Conservation (phyloP, 2,797 vertebrate genomes). For the Catharus ustulatus region DNA sequence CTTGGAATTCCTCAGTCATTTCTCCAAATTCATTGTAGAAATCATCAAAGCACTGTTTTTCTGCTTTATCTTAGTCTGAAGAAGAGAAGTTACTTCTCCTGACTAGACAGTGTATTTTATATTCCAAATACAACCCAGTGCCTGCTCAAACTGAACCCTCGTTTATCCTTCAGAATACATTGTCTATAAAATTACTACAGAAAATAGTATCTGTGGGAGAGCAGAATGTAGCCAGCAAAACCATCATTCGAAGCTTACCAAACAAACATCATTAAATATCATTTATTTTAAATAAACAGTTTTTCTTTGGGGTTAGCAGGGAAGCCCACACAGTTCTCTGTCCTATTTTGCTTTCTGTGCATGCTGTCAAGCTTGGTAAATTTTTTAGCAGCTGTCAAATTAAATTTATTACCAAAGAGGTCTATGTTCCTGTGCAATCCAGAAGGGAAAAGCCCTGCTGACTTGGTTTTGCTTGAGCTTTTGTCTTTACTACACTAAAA, state of each 20-base stretch:
- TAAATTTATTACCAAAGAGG: constrained; percentile 74
- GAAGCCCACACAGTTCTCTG: constrained; percentile 45
- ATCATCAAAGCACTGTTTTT: constrained; percentile 42
- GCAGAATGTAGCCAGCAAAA: background rate
- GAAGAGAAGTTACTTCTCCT: constrained; percentile 31
- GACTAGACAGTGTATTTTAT: constrained; percentile 38
- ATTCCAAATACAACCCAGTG: constrained; percentile 25
- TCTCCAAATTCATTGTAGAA: constrained; percentile 45
- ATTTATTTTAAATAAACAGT: constrained; percentile 29
- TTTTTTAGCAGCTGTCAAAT: constrained; percentile 78
- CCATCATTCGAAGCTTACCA: background rate
- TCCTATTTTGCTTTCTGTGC: constrained; percentile 66
- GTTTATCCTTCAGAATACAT: constrained; percentile 28
- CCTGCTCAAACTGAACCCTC: constrained; percentile 15
- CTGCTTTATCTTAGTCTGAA: constrained; percentile 46
- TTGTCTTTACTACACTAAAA: constrained; percentile 65
- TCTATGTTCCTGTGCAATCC: constrained; percentile 65
- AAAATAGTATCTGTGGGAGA: background rate
- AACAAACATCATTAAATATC: background rate
- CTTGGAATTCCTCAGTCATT: constrained; percentile 40
- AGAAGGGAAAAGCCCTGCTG: constrained; percentile 68
- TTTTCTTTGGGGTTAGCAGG: constrained; percentile 11
- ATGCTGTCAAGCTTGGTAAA: constrained; percentile 72
- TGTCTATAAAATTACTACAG: background rate
- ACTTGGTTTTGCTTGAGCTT: constrained; percentile 64